Base-by-base conservation (phyloP, 1,140 invertebrate genomes). In the Frieseomelitta varia region DNA sequence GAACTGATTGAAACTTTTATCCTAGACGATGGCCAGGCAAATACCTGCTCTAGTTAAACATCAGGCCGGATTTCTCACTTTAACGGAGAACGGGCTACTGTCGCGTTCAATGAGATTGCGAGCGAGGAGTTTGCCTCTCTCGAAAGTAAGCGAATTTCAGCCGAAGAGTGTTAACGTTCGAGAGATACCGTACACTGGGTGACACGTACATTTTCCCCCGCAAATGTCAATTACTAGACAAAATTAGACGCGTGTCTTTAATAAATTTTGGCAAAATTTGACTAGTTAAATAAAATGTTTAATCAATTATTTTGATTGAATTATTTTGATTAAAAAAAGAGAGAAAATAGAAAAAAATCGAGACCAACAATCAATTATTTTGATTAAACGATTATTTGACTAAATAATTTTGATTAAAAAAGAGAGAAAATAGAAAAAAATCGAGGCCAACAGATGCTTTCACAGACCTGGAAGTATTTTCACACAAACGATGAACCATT, bases 1-100 rank as follows among this genome's bases (percentile, higher is more conserved):
- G 74, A 76, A 74, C 75, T 53, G 73, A 85, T 79, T 78, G 39
- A 47, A 71, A 75, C 56, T 79, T 73, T 63, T 79, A 81, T 87
- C 84, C 67, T 58, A 58, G 15, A 51, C 55, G 68, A 82, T 74
- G 79, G 79, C 53, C 34, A 47, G 58, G 34, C 51, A 15, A 76
- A 67, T 93, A 92, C 92, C 92, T 92, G 92, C 91, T 91, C 92
- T 87, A 94, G 90, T 94, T 94, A 91, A 80, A 89, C 90, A 90
- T 92, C 90, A 92, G 75, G n/a, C 88, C 39, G 30, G 34, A 86
- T 67, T 75, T 39, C 68, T 61, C 55, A 47, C 15, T 58, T 51
- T 58, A 21, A 78, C 15, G 19, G 67, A 27, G 39, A 61, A 72
- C 21, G 27, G 67, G 76, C 81, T 84, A 84, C 81, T 24, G 81